Evolutionary conservation across 2,888 invertebrate genomes (phyloP), one percentile per base, ranked within the genome.

Genomic region (Saturnia japonica): DNA sequence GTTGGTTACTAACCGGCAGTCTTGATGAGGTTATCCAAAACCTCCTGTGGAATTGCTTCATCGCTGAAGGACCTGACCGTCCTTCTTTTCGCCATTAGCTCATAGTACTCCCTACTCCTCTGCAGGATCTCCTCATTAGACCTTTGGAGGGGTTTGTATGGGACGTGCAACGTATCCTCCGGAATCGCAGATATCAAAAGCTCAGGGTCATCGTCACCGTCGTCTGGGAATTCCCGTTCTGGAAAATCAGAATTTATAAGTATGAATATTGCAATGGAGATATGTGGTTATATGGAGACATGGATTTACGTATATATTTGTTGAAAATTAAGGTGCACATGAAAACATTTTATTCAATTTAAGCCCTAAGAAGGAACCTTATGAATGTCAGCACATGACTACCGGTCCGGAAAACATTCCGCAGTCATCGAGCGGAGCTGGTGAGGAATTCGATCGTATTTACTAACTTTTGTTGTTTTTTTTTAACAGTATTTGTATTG

Each of bases 1-100:
- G n/a, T n/a, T n/a, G n/a, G 19, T 19, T 16, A 51, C 83, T 81
- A 88, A 97, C 98, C 98, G 79, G 98, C 98, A 69, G 98, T 96
- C 83, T 94, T 96, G 68, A 99, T 95, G 73, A 98, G 96, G 82
- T 97, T 96, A 73, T 96, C 95, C 70, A 99, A 94, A 14, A 98
- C 94, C 80, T 96, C 96, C 72, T 95, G 93, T 0, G 98, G 96
- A 11, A 99, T 96, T 0, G 96, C 94, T 74, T 96, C 96, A 0
- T 91, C 84, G 76, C 97, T 97, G 87, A 97, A 98, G 72, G 95
- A 95, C 34, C 98, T 95, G 12, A 98, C 95, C 0, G 98, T 97
- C 47, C 98, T 92, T 51, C 98, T 94, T 76, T 95, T 92, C 71
- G 97, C 96, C 95, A 97, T 96, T 70, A 96, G 91, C 74, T 95